Base-by-base conservation (phyloP, 2,888 invertebrate genomes). In the Petrophora chlorosata region DNA sequence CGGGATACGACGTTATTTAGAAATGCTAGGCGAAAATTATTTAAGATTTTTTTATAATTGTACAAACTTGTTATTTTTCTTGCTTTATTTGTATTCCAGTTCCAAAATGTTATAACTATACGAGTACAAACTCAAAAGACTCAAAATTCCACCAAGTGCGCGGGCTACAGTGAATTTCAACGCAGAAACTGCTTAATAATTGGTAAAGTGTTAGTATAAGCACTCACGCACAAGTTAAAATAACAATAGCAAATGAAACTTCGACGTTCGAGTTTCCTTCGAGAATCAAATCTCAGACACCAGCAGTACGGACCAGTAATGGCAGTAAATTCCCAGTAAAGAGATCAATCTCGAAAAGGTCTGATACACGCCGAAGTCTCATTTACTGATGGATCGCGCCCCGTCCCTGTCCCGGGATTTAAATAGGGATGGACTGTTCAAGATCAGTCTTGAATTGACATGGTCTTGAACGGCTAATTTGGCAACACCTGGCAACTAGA, bases 261-360 rank as follows among this genome's bases (percentile, higher is more conserved):
- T n/a, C n/a, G n/a, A 8, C 1, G 17, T 15, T 15, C 30, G 16
- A 30, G 23, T 25, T 30, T 7, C 4, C 15, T 34, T 48, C 35
- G 17, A 36, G 7, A 41, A 44, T 41, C 46, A 47, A 40, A 22
- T 33, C 15, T 13, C 22, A 12, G 1, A 5, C 23, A 26, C 26
- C 47, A 25, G 22, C 44, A 46, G 67, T 67, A 63, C 49, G 53
- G 57, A 53, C 41, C 36, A 28, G 44, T 46, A 49, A 56, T 54
- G 43, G 54, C 53, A 57, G 56, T 65, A 64, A 63, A 66, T 64
- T 70, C 69, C 63, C 65, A 63, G 66, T 57, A 65, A 70, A 68
- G 63, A 73, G 70, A 76, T 75, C 75, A 68, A 76, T 76, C 74
- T 76, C 65, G 59, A 61, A 65, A 63, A 63, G 63, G 66, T 65